These are phyloP conservation scores for Tricholauxania praeusta DNA, from an alignment of 2,888 invertebrate species.

Conservation along the genomic window DNA sequence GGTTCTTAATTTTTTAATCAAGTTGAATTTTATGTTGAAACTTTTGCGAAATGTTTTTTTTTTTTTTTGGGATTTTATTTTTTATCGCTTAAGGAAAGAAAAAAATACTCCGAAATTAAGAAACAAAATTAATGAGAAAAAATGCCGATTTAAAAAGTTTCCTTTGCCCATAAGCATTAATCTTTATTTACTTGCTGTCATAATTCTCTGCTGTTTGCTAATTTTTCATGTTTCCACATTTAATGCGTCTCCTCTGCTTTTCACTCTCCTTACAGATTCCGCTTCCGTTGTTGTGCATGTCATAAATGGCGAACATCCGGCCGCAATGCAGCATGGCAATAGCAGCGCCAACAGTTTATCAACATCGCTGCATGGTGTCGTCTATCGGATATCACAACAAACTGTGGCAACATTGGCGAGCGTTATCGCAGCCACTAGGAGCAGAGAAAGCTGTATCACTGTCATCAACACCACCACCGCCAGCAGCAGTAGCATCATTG, in stretches of 20 bases:
- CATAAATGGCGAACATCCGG: slow-evolving; percentile 80
- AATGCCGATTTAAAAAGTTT: not conserved
- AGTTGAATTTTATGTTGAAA: too few species aligned
- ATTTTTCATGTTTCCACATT: not conserved
- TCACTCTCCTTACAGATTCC: slow-evolving; percentile 71
- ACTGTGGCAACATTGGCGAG: slow-evolving; percentile 41
- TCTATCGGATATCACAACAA: slow-evolving; percentile 48
- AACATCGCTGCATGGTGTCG: slow-evolving; percentile 51
- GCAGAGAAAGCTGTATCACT: not conserved
- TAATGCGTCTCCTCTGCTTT: not conserved
- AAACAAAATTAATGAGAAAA: too few species aligned
- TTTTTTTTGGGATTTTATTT: too few species aligned
- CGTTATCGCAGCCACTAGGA: slow-evolving; percentile 42
- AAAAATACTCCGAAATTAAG: not conserved
- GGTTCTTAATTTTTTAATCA: too few species aligned
- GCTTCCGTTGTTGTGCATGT: slow-evolving; percentile 87
- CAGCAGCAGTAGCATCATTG: slow-evolving; percentile 34
- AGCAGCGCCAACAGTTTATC: slow-evolving; percentile 64
- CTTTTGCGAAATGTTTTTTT: too few species aligned
- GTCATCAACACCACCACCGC: slow-evolving; percentile 4
- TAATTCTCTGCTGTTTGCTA: too few species aligned
- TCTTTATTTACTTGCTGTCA: not conserved
- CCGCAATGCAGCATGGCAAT: slow-evolving; percentile 73
- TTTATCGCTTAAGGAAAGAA: not conserved
- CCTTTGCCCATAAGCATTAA: not conserved